phyloP scores from a whole-genome alignment of 2,113 vertebrate species.

The Diphyllodes magnificus region DNA sequence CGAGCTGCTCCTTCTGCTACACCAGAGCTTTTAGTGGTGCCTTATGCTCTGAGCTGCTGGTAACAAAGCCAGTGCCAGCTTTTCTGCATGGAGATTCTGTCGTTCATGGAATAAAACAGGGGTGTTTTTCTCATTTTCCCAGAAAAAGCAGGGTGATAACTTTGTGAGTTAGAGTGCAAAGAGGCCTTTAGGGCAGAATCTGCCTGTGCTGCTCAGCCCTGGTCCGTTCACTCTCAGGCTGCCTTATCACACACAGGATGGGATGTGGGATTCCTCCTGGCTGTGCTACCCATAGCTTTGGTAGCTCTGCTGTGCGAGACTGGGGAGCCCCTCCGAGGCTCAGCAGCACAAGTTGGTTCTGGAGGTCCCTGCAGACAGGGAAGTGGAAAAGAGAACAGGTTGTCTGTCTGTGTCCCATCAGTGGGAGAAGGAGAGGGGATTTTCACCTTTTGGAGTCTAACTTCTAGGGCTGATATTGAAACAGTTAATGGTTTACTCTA shows the following conservation, averaged over 20 bases:
- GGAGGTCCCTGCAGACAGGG: background rate
- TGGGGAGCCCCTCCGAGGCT: accelerated
- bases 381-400: background rate
- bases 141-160: background rate
- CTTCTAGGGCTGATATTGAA: background rate
- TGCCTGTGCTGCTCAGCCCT: background rate
- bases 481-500: background rate
- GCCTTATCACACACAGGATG: background rate
- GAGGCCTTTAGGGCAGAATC: background rate
- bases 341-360: background rate
- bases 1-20: background rate
- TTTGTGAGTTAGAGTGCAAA: background rate
- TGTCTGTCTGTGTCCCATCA: background rate
- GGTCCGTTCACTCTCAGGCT: accelerated
- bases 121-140: background rate
- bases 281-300: background rate
- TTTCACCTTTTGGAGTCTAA: background rate
- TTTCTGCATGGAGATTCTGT: background rate
- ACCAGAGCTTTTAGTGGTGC: background rate
- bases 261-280: background rate
- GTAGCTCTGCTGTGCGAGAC: background rate
- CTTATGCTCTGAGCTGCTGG: background rate
- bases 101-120: background rate
- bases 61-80: background rate
- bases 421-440: background rate